Base-by-base conservation (phyloP, 2,113 vertebrate species). In the Coturnix japonica region DNA sequence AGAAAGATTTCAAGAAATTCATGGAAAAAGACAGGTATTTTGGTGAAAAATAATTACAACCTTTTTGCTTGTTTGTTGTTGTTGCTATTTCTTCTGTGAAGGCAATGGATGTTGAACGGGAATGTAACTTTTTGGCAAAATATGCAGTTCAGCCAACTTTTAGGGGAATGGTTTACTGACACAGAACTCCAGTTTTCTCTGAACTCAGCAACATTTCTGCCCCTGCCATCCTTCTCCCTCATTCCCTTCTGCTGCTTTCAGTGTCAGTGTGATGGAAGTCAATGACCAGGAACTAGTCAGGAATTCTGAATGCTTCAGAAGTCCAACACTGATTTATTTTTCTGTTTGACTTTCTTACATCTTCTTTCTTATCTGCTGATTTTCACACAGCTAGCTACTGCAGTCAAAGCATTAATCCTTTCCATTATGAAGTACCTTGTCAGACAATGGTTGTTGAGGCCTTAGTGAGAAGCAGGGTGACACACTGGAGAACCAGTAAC, bases 11-110 rank as follows among this genome's bases (percentile, higher is more conserved):
- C 76, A 96, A 33, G 70, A 98, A 98, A 77, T 98, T 98, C 59
- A 93, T 98, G 96, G 93, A 98, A 94, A 98, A 98, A 95, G 98
- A 99, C 98, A 98, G 99, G 99, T 99, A 94, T 91, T 91, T 93
- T 18, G 80, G 13, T 70, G 71, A 46, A 75, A 91, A 90, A 67
- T 28, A 44, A 47, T 79, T 51, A 7, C 25, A 43, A 3, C 2
- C 4, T 28, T 56, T 63, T 41, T 37, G 37, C 37, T 41, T 41
- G 39, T 37, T 41, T 41, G 39, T 41, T 57, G 53, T 30, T 1
- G 1, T 30, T 28, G 51, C 61, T 2, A 23, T 8, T 25, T 41
- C 19, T 73, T 67, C 87, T 84, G 13, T 61, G n/a, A 73, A 51
- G 35, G 20, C 72, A 22, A n/a, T 64, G 25, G 47, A 16, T 25